Conservation (phyloP, 2,797 vertebrate genomes). For the Spinus olivaceus region DNA sequence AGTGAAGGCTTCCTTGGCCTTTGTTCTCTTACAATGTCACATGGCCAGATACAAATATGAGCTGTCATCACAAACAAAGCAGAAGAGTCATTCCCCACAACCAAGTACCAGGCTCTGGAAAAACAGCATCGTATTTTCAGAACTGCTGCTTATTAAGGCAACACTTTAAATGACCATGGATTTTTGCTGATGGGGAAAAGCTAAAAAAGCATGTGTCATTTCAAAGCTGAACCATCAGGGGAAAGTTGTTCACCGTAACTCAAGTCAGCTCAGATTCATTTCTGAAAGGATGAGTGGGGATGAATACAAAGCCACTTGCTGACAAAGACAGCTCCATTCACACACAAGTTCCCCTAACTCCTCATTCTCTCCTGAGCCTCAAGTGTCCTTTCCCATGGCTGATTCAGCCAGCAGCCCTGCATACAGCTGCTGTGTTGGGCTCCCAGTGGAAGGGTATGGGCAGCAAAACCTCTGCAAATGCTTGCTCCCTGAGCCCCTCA, state of each 20-base stretch:
- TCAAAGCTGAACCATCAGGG: not conserved
- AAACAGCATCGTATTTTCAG: not conserved
- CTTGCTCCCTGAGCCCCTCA: not conserved
- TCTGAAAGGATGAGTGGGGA: not conserved
- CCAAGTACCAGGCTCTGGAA: not conserved
- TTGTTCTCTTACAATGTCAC: not conserved
- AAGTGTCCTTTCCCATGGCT: not conserved
- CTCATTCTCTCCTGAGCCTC: not conserved
- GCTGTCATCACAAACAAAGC: conserved; percentile 3
- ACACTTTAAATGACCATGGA: not conserved
- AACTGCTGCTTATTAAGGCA: not conserved
- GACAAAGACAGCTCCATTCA: not conserved
- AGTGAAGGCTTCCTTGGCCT: not conserved
- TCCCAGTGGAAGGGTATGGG: not conserved
- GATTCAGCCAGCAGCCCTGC: not conserved
- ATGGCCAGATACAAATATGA: not conserved
- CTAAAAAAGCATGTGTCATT: not conserved
- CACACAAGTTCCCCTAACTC: not conserved
- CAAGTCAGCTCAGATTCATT: accelerated
- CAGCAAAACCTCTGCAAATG: not conserved
- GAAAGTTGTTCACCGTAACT: not conserved
- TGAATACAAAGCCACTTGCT: not conserved
- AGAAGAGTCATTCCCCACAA: not conserved
- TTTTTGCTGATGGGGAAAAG: not conserved
- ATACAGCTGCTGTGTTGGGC: not conserved